Conservation (phyloP, 2,888 invertebrate genomes). For the Eupithecia abbreviata region DNA sequence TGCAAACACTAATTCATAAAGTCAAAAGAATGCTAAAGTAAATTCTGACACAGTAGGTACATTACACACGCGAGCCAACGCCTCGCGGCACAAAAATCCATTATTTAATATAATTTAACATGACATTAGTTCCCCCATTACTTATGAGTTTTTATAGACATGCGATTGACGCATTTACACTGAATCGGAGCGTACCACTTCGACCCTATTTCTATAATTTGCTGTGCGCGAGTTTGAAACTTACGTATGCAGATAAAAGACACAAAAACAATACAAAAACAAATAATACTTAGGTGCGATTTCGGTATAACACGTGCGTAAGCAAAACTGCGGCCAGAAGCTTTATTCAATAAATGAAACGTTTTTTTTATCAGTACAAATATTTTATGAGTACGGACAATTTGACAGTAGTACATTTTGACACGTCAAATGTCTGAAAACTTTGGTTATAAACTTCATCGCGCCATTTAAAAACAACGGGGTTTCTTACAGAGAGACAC, state of each 20-base stretch:
- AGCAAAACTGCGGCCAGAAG: too few species aligned
- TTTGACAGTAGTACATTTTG: too few species aligned
- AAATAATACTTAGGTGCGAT: too few species aligned
- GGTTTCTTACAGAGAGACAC: too few species aligned
- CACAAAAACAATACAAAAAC: background rate
- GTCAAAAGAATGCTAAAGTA: constrained; percentile 15
- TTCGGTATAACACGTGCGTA: too few species aligned
- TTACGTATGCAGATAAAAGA: background rate
- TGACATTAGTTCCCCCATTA: constrained; percentile 51
- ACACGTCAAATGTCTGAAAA: too few species aligned
- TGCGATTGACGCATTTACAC: constrained; percentile 37
- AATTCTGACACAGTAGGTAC: constrained; percentile 31
- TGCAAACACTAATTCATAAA: constrained; percentile 2
- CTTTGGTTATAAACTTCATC: too few species aligned
- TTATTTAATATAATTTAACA: constrained; percentile 60
- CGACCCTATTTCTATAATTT: background rate
- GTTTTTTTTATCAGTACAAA: too few species aligned
- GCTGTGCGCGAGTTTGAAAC: background rate
- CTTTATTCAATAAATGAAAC: too few species aligned
- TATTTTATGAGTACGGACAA: too few species aligned
- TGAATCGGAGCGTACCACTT: background rate
- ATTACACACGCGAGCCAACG: constrained; percentile 49
- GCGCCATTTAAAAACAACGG: too few species aligned
- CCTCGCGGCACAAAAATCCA: constrained; percentile 52
- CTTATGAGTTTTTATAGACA: constrained; percentile 44